Evolutionary conservation across 2,888 invertebrate species (phyloP).

Genomic region (Tiphia femorata): DNA sequence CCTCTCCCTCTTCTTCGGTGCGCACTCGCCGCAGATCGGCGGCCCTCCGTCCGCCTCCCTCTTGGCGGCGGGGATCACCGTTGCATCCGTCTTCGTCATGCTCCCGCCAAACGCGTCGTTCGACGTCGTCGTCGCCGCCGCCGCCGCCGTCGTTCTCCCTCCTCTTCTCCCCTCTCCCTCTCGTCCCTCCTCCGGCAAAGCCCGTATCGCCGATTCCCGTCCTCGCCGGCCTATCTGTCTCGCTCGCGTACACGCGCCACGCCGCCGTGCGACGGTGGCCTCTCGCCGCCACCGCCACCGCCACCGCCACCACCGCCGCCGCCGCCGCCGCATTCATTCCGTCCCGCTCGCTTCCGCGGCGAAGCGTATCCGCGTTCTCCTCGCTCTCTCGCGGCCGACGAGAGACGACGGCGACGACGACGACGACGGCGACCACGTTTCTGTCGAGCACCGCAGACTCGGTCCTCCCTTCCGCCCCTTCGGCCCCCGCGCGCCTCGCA

Average conservation of each 20-base stretch:
- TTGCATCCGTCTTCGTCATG: slow-evolving; percentile 7
- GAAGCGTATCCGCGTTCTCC: slow-evolving; percentile 22
- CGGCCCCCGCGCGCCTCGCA: slow-evolving; percentile 12
- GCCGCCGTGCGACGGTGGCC: no score
- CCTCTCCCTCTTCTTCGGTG: slow-evolving; percentile 40
- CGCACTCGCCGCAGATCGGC: slow-evolving; percentile 1
- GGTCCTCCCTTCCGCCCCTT: slow-evolving; percentile 25
- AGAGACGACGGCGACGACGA: no score
- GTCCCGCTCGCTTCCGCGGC: slow-evolving; percentile 28
- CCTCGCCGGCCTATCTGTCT: slow-evolving; percentile 10
- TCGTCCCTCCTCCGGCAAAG: no score
- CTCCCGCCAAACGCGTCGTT: not conserved
- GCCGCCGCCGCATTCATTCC: slow-evolving; percentile 11
- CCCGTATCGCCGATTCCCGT: no score
- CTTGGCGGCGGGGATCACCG: not conserved
- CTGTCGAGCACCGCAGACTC: slow-evolving; percentile 56
- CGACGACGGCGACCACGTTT: slow-evolving; percentile 32
- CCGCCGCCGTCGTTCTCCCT: not conserved
- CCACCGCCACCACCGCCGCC: no score
- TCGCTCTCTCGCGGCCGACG: slow-evolving; percentile 31
- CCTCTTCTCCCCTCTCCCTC: slow-evolving; percentile 26
- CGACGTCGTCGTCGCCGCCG: not conserved
- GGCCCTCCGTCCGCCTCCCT: not conserved
- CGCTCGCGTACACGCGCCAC: slow-evolving; percentile 4
- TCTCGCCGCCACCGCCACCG: no score